These are phyloP conservation scores for Scylla paramamosain DNA, from an alignment of 1,140 invertebrate genomes.

Conservation along the genomic window DNA sequence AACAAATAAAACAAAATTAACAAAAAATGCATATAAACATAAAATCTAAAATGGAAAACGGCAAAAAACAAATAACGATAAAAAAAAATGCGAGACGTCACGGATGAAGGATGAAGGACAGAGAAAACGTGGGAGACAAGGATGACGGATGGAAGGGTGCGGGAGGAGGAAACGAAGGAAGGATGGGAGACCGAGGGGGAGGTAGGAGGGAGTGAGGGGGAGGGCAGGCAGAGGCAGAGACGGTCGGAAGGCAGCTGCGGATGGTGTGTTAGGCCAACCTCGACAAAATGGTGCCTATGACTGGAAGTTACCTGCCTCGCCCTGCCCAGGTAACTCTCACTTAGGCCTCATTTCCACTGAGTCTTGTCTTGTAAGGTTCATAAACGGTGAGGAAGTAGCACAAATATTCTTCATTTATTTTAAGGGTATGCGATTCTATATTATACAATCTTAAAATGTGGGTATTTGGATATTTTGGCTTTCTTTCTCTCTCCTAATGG, in stretches of 20 bases:
- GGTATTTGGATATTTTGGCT: too few species aligned
- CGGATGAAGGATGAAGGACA: not conserved
- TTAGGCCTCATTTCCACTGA: not conserved
- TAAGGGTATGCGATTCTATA: too few species aligned
- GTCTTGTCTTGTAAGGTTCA: not conserved
- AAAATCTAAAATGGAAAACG: not conserved
- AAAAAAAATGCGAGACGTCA: too few species aligned
- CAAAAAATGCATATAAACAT: not conserved
- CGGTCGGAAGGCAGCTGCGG: not conserved
- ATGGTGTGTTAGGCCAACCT: not conserved
- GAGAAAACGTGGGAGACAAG: not conserved
- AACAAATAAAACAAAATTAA: slow-evolving; percentile 24
- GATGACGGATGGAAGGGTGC: not conserved
- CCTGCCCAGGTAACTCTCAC: not conserved
- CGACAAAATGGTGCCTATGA: slow-evolving; percentile 12
- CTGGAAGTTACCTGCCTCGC: not conserved
- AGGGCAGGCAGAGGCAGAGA: not conserved
- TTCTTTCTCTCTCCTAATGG: too few species aligned
- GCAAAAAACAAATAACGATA: too few species aligned
- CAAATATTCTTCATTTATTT: too few species aligned
- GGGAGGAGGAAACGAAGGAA: not conserved
- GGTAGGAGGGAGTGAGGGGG: not conserved
- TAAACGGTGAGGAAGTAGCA: not conserved
- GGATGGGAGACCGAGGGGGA: not conserved
- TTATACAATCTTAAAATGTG: too few species aligned